Evolutionary conservation across 2,113 vertebrate species (phyloP).

Genomic region (Ammodytes dubius): DNA sequence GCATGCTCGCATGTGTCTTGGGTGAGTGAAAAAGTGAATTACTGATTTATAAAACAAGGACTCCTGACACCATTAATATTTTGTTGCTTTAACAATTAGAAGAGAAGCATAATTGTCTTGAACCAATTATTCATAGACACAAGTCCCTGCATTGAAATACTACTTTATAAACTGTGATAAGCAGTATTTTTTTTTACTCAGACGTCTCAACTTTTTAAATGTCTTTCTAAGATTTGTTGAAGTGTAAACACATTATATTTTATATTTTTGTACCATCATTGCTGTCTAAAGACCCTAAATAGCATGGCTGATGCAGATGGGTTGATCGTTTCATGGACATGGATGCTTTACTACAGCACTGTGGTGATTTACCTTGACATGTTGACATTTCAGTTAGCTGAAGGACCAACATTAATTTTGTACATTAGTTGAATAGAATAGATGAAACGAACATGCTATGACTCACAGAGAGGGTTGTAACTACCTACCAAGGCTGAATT

Average conservation of each 20-base stretch:
- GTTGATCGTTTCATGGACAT: not conserved
- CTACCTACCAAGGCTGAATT: not conserved
- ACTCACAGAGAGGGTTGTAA: not conserved
- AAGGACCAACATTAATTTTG: not conserved
- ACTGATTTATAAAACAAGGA: conserved; percentile 13
- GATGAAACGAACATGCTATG: not conserved
- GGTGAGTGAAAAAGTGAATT: conserved; percentile 13
- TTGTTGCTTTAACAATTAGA: not conserved
- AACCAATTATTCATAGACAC: not conserved
- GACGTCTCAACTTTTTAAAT: no score
- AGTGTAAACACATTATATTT: not conserved
- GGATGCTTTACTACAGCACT: not conserved
- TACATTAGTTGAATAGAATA: no score
- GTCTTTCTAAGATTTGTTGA: no score
- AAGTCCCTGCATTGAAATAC: not conserved
- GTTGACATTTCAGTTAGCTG: not conserved
- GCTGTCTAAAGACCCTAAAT: not conserved
- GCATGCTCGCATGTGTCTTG: not conserved
- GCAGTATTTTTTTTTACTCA: not conserved
- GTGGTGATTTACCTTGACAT: not conserved
- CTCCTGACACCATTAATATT: conserved; percentile 6
- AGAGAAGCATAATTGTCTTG: not conserved
- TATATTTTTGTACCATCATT: not conserved
- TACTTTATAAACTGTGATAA: not conserved
- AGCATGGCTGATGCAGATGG: no score